These are phyloP conservation scores for Papilio glaucus DNA, from an alignment of 1,140 invertebrate species.

Conservation along the genomic window DNA sequence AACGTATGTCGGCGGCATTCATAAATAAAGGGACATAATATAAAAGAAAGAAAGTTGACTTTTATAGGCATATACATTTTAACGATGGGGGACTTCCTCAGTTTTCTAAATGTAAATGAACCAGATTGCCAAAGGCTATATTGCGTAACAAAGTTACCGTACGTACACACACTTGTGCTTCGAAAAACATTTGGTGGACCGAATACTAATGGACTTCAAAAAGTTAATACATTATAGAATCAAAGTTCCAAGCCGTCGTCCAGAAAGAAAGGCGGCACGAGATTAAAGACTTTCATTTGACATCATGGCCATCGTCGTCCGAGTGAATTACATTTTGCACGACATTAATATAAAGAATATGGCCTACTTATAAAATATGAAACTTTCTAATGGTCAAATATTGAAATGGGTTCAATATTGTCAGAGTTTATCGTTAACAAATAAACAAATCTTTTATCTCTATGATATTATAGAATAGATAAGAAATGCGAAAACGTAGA, in stretches of 20 bases:
- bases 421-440: too few species aligned
- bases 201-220: slow-evolving; percentile 1
- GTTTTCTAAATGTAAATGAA: slow-evolving; percentile 33
- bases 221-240: slow-evolving; percentile 11
- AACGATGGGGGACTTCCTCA: slow-evolving; percentile 25
- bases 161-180: background rate
- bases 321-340: background rate
- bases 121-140: slow-evolving; percentile 13
- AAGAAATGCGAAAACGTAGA: too few species aligned
- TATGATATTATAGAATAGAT: too few species aligned
- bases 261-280: background rate
- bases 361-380: background rate
- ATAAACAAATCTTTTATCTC: too few species aligned
- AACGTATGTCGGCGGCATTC: slow-evolving; percentile 1
- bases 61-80: slow-evolving; percentile 11
- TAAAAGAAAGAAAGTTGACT: background rate
- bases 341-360: background rate
- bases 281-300: background rate
- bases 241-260: background rate
- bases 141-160: slow-evolving; percentile 21
- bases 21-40: background rate
- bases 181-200: background rate
- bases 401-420: too few species aligned
- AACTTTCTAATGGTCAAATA: background rate
- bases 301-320: background rate